Evolutionary conservation across 2,888 invertebrate genomes (phyloP).

Genomic region (Tetanocera ferruginea): DNA sequence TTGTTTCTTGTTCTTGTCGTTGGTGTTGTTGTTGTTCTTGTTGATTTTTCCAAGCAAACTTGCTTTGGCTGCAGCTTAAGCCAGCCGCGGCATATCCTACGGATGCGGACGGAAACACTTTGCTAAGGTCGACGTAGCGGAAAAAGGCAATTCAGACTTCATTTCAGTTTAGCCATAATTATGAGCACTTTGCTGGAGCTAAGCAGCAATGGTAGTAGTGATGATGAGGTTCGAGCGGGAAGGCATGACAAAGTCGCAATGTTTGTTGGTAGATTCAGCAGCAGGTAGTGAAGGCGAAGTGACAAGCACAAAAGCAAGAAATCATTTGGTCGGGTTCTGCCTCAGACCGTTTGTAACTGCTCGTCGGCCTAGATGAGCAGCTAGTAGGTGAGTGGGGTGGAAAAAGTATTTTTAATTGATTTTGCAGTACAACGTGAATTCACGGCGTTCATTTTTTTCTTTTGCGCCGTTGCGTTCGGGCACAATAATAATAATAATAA

Average conservation of each 20-base stretch:
- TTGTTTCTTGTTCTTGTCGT: neutral
- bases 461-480: too few species aligned
- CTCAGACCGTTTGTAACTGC: too few species aligned
- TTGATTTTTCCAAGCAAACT: neutral
- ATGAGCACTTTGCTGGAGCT: neutral
- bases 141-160: slow-evolving; percentile 27
- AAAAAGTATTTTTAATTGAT: slow-evolving; percentile 22
- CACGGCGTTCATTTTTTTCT: too few species aligned
- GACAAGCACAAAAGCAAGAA: neutral
- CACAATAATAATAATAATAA: too few species aligned
- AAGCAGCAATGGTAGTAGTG: neutral
- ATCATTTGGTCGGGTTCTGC: neutral
- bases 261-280: too few species aligned
- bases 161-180: slow-evolving; percentile 23
- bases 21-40: neutral
- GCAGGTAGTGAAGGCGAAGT: neutral
- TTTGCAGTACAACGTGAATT: neutral
- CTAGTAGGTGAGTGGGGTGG: too few species aligned
- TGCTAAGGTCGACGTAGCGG: slow-evolving; percentile 31
- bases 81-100: neutral
- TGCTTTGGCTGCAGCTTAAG: neutral
- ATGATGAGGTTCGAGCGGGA: neutral
- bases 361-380: too few species aligned
- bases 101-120: slow-evolving; percentile 22
- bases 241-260: neutral